These are phyloP conservation scores for Hemichromis elongatus DNA, from an alignment of 2,113 vertebrate species.

Conservation along the genomic window DNA sequence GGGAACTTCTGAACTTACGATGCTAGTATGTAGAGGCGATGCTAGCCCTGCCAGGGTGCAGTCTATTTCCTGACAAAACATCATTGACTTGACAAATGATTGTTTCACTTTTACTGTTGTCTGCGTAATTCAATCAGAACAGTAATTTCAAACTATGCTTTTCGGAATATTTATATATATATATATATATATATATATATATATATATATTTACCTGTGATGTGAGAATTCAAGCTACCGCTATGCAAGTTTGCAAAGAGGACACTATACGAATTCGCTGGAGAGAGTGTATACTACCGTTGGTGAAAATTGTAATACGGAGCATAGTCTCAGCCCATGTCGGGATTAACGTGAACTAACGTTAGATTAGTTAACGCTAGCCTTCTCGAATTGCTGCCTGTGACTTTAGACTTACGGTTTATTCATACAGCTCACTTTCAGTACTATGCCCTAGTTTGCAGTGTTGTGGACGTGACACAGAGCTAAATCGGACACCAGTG, in stretches of 20 bases:
- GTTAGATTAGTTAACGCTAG: neutral
- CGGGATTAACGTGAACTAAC: neutral
- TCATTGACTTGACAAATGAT: neutral
- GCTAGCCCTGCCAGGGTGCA: neutral
- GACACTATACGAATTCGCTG: neutral
- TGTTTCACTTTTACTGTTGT: neutral
- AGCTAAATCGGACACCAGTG: neutral
- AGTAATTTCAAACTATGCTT: neutral
- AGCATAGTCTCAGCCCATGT: neutral
- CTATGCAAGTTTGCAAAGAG: neutral
- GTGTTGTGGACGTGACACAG: too few species aligned
- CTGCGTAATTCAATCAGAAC: neutral
- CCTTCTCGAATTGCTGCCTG: neutral
- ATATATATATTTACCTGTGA: neutral
- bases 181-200: neutral
- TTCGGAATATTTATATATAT: neutral
- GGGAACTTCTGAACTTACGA: constrained; percentile 6
- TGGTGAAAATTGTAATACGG: neutral
- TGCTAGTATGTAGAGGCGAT: constrained; percentile 27
- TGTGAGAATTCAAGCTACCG: neutral
- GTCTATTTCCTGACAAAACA: constrained; percentile 26
- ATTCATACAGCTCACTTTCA: neutral
- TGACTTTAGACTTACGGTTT: neutral
- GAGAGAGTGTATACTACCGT: neutral
- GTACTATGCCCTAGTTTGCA: neutral